Percentiles rank a stretch among this genome's conserved stretches.
phyloP scores from a whole-genome alignment of 2,113 vertebrate genomes.

The Pelobates fuscus region DNA sequence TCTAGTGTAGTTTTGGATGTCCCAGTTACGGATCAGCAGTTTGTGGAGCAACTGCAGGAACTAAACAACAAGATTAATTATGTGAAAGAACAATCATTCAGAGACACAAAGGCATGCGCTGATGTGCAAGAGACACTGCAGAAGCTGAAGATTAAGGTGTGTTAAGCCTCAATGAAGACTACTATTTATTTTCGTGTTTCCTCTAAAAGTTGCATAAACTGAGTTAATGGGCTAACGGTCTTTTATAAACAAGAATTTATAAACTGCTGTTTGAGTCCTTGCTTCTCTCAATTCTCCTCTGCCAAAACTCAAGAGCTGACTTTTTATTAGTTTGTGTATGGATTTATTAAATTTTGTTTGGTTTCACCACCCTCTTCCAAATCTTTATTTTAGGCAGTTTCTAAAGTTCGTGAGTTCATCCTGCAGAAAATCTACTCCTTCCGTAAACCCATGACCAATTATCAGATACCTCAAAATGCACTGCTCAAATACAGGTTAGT shows the following conservation, averaged over 20 bases:
- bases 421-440: constrained; percentile 93
- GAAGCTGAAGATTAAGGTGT: constrained; percentile 85
- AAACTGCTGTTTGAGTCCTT: too few relatives aligned
- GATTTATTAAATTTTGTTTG: too few relatives aligned
- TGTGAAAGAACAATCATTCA: constrained; percentile 87
- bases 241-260: too few relatives aligned
- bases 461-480: constrained; percentile 91
- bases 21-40: constrained; percentile 84
- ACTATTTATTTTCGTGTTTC: not conserved
- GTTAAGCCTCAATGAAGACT: too few relatives aligned
- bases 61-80: constrained; percentile 90
- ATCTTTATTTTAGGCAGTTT: constrained; percentile 78
- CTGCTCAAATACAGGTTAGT: constrained; percentile 85
- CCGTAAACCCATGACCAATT: constrained; percentile 95
- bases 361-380: too few relatives aligned
- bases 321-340: too few relatives aligned
- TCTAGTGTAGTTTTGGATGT: constrained; percentile 83
- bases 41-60: constrained; percentile 89
- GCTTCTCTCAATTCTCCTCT: too few relatives aligned
- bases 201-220: too few relatives aligned
- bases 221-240: too few relatives aligned
- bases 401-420: constrained; percentile 90
- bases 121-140: constrained; percentile 88
- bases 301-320: too few relatives aligned
- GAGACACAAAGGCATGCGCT: constrained; percentile 84